Evolutionary conservation across 2,797 vertebrate genomes (phyloP).

Genomic region (Gallinago nigripennis): DNA sequence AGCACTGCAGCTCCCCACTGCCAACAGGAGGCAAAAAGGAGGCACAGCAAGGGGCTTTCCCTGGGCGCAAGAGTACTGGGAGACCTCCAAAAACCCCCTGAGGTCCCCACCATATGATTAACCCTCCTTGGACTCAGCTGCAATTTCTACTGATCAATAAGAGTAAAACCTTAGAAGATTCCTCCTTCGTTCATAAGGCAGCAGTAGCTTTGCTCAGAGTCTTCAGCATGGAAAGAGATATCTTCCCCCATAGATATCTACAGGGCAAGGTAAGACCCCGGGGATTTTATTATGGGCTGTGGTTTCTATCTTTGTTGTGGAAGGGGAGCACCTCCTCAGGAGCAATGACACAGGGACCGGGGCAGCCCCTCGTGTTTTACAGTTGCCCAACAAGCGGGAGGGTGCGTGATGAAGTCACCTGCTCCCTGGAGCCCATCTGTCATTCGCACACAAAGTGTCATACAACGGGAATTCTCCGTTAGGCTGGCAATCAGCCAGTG

Average conservation of each 20-base stretch:
- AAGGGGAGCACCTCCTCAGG: background rate
- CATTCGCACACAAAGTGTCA: background rate
- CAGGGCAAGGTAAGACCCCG: background rate
- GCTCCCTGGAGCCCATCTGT: background rate
- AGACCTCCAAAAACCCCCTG: background rate
- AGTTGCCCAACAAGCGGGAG: background rate
- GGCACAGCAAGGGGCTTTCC: background rate
- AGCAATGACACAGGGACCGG: background rate
- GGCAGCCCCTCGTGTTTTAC: fast-evolving
- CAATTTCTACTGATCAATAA: background rate
- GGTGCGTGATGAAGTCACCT: background rate
- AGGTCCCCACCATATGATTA: background rate
- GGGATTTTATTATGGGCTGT: background rate
- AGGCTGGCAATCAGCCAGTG: background rate
- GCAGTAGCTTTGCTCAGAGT: background rate
- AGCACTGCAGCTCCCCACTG: background rate
- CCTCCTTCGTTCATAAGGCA: background rate
- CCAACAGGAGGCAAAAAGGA: background rate
- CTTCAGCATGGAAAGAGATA: background rate
- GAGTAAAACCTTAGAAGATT: background rate
- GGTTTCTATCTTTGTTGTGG: background rate
- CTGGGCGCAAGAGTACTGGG: background rate
- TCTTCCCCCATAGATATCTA: no score
- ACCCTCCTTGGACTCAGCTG: background rate
- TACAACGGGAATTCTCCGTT: background rate